These are phyloP conservation scores for Heteronetta atricapilla DNA, from an alignment of 2,113 vertebrate genomes.

Conservation along the genomic window DNA sequence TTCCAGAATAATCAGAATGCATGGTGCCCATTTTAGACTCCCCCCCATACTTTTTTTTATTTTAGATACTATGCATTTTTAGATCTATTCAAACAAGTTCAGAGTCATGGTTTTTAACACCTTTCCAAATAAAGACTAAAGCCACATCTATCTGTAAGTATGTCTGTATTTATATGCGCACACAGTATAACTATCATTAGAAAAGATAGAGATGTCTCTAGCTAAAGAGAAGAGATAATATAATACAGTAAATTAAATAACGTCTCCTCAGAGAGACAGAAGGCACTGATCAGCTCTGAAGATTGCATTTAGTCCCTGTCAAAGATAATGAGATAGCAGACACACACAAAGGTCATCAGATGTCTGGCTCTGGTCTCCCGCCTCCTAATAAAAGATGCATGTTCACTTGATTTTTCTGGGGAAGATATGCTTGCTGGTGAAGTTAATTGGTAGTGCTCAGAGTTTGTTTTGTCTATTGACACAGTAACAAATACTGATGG, in stretches of 20 bases:
- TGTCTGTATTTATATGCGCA: neutral
- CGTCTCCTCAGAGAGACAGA: neutral
- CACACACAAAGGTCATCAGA: neutral
- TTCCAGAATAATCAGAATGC: neutral
- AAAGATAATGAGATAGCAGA: conserved; percentile 2
- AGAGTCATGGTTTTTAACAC: neutral
- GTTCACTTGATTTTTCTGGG: neutral
- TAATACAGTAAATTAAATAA: conserved; percentile 1
- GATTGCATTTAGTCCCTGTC: neutral
- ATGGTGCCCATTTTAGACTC: neutral
- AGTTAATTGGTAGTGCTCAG: conserved; percentile 9
- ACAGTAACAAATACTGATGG: conserved; percentile 15
- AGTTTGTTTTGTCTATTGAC: conserved; percentile 31
- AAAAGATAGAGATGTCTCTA: neutral
- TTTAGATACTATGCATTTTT: neutral
- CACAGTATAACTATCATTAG: neutral
- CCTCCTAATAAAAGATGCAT: neutral
- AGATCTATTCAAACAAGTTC: neutral
- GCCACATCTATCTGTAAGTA: neutral
- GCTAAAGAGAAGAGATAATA: neutral
- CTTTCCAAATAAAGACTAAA: neutral
- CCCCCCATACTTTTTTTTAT: neutral
- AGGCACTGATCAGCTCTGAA: neutral
- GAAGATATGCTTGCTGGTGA: neutral
- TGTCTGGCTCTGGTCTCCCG: neutral